phyloP scores from a whole-genome alignment of 2,113 vertebrate species.

The Pachyramphus minor region DNA sequence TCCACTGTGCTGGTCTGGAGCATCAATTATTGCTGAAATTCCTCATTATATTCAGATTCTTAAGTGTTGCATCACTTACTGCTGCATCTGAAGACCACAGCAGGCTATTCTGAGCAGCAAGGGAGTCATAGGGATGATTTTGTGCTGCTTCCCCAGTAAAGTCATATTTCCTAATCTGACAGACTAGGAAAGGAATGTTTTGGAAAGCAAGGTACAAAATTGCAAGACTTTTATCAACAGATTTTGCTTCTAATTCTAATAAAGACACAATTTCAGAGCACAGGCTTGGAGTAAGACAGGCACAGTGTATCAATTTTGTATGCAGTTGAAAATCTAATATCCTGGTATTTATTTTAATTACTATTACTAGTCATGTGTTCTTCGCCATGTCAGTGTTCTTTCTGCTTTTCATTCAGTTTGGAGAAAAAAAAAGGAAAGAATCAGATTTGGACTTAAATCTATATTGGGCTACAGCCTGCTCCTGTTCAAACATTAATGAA shows the following conservation, averaged over 20 bases:
- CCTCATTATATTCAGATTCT: not conserved
- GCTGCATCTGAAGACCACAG: not conserved
- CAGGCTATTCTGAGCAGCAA: not conserved
- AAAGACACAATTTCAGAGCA: not conserved
- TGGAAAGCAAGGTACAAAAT: not conserved
- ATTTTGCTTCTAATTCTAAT: not conserved
- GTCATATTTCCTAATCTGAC: not conserved
- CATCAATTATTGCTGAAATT: not conserved
- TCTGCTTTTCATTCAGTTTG: not conserved
- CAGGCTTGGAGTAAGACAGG: not conserved
- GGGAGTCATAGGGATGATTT: not conserved
- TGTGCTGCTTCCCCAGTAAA: not conserved
- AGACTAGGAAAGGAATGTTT: not conserved
- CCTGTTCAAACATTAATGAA: not conserved
- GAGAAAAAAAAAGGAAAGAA: not conserved
- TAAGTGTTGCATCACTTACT: not conserved
- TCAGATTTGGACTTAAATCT: not conserved
- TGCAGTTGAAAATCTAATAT: not conserved
- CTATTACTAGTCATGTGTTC: not conserved
- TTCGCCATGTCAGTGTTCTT: not conserved
- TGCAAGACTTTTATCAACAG: not conserved
- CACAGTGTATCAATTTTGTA: not conserved
- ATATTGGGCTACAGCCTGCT: not conserved
- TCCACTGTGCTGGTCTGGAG: not conserved
- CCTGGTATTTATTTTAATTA: constrained; percentile 7